Conservation (phyloP, 2,113 vertebrate species). For the Ptilonorhynchus violaceus region DNA sequence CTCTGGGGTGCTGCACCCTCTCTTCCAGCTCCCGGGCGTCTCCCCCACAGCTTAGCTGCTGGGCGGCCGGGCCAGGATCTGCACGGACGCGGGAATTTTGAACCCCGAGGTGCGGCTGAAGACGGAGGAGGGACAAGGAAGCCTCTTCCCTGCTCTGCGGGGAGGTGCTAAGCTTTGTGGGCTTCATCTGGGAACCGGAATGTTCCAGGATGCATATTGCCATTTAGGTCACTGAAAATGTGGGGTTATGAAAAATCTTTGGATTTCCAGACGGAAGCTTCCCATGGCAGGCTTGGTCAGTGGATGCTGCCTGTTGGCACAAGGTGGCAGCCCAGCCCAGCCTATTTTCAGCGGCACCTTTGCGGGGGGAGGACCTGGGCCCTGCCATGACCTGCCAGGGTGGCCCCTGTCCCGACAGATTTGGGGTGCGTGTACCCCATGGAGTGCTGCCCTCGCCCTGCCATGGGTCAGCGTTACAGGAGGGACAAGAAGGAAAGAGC, state of each 20-base stretch:
- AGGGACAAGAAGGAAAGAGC: not conserved
- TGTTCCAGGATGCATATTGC: not conserved
- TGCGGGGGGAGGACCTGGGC: accelerated
- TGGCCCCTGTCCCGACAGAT: accelerated
- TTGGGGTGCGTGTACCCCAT: accelerated
- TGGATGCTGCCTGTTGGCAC: slow-evolving; percentile 37
- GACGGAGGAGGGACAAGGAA: not conserved
- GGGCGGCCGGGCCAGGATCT: accelerated
- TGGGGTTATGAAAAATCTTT: not conserved
- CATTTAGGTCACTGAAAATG: not conserved
- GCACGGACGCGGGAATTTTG: accelerated
- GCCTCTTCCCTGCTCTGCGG: not conserved
- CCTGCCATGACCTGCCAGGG: not conserved
- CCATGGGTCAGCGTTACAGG: accelerated
- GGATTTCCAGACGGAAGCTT: not conserved
- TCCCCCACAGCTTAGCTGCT: accelerated
- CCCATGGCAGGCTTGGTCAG: not conserved
- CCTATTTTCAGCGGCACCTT: not conserved
- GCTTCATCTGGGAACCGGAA: not conserved
- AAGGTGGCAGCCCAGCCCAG: slow-evolving; percentile 59
- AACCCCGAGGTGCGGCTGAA: accelerated
- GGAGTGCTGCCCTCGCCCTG: not conserved
- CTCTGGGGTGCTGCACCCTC: not conserved
- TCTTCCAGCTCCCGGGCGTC: accelerated
- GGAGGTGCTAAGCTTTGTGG: not conserved